Evolutionary conservation across 2,888 invertebrate genomes (phyloP).

Genomic region (Microctonus aethiopoides): DNA sequence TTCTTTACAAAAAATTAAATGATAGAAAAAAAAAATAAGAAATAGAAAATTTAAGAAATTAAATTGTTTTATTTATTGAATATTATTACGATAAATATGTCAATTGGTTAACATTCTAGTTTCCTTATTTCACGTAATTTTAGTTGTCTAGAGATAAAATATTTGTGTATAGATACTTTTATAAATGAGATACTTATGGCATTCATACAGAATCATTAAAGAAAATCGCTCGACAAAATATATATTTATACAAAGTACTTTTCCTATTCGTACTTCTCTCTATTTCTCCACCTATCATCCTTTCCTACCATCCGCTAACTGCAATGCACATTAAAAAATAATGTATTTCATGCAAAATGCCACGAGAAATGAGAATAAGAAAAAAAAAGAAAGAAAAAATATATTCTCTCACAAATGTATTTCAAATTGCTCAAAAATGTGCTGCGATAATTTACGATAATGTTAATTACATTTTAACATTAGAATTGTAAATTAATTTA

Average conservation of each 20-base stretch:
- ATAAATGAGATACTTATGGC: background rate
- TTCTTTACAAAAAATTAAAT: background rate
- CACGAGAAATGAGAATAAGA: background rate
- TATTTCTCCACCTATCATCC: background rate
- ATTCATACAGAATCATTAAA: slow-evolving; percentile 29
- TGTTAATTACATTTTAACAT: background rate
- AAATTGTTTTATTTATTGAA: too few relatives aligned
- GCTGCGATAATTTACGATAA: background rate
- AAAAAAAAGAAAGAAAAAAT: slow-evolving; percentile 15
- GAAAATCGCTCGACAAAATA: slow-evolving; percentile 31
- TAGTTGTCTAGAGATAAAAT: too few relatives aligned
- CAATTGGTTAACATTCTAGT: too few relatives aligned
- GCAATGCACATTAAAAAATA: slow-evolving; percentile 28
- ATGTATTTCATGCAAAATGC: slow-evolving; percentile 26
- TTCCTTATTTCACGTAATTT: too few relatives aligned
- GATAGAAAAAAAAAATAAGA: too few relatives aligned
- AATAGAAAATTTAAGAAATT: too few relatives aligned
- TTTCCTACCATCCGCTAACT: slow-evolving; percentile 2
- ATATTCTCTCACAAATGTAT: slow-evolving; percentile 14
- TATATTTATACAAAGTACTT: slow-evolving; percentile 29
- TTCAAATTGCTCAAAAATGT: slow-evolving; percentile 4
- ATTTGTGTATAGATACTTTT: too few relatives aligned
- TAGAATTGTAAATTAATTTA: background rate
- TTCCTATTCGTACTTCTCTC: slow-evolving; percentile 24
- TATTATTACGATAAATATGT: too few relatives aligned